A percentile compares a stretch with the other conserved stretches of the same genome.
These are phyloP conservation scores for Drosophila ironensis DNA, from an alignment of 1,140 invertebrate species.

Conservation along the genomic window DNA sequence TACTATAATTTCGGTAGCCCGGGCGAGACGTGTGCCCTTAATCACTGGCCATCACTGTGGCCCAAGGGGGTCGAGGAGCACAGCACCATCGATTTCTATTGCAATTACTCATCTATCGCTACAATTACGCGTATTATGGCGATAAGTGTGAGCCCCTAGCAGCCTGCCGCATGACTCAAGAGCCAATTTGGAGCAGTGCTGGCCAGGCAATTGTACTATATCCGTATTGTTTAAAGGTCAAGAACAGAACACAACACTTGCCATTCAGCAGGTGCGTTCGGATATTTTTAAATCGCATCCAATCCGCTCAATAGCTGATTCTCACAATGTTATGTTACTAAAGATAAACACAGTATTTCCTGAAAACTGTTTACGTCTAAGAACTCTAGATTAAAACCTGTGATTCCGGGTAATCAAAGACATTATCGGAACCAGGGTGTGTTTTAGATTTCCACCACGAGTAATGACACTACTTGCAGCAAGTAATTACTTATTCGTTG, in stretches of 20 bases:
- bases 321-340: too few relatives aligned
- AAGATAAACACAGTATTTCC: too few relatives aligned
- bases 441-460: too few relatives aligned
- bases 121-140: conserved; percentile 27
- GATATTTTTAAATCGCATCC: too few relatives aligned
- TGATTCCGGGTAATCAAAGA: too few relatives aligned
- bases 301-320: too few relatives aligned
- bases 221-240: conserved; percentile 7
- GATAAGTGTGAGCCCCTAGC: conserved; percentile 40
- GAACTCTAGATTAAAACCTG: too few relatives aligned
- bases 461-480: too few relatives aligned
- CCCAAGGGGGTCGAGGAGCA: background rate
- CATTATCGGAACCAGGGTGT: too few relatives aligned
- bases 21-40: conserved; percentile 11
- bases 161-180: conserved; percentile 23
- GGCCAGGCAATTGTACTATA: background rate
- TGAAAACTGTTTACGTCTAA: too few relatives aligned
- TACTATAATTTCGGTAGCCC: conserved; percentile 15
- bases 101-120: conserved; percentile 42
- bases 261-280: too few relatives aligned
- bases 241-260: background rate
- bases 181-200: conserved; percentile 11
- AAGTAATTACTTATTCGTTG: too few relatives aligned
- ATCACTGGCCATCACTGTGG: conserved; percentile 39
- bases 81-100: conserved; percentile 18